Evolutionary conservation across 1,140 invertebrate species (phyloP), one percentile per base, ranked within the genome.

Genomic region (Apis florea): DNA sequence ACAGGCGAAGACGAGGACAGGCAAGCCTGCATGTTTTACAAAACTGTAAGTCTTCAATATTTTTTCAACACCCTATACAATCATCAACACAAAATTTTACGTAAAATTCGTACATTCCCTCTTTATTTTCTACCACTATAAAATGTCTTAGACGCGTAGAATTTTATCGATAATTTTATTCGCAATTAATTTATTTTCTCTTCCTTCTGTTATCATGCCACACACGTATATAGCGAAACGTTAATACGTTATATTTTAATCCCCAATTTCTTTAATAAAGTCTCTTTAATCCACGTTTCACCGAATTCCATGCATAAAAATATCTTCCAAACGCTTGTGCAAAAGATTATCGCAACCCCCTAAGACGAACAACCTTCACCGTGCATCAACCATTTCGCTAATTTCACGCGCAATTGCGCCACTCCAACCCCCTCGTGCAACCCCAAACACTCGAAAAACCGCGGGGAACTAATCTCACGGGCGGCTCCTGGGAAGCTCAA

Each of bases 11-110:
- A 99, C 92, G 98, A 99, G 92, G 97, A 99, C 90, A 94, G 97
- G 90, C 97, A 98, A 93, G 96, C 97, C 72, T 99, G 98, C 95
- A 98, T 99, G 97, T 99, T 99, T 94, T 98, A 98, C 94, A 99
- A 98, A 96, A 99, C 98, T 95, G 98, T 99, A 95, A 95, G 95
- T 93, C 47, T 70, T n/a, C 63, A 49, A 64, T 82, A 66, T 69
- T 21, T 31, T 31, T 11, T 49, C 17, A 31, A 10, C 10, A 31
- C 19, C 31, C 2, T n/a, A 10, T 9, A 10, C 13, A 49, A 24
- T 24, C n/a, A 31, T 51, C 31, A 59, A 53, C 53, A 9, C 64
- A 21, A 69, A 40, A 40, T 40, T 5, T 40, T 5, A 40, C 6
- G 19, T 21, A 26, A 26, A 51, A 49, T 5, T 5, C 24, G 8